phyloP scores from a whole-genome alignment of 2,797 vertebrate species.

The Rachycentron canadum region DNA sequence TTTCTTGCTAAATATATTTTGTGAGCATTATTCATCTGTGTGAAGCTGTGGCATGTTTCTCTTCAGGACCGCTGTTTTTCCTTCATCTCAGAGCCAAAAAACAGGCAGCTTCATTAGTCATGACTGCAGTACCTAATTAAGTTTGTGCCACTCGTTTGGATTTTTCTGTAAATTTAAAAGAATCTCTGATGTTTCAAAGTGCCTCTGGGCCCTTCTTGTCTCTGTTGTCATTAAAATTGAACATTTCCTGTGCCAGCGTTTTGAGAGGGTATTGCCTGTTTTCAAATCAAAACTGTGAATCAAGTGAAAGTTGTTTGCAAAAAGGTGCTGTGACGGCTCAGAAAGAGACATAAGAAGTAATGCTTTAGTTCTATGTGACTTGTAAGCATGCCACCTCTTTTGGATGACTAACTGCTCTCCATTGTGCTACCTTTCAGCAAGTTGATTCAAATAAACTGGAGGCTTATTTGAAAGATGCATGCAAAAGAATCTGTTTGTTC shows the following conservation, averaged over 20 bases:
- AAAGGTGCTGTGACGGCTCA: slow-evolving; percentile 64
- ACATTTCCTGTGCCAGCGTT: slow-evolving; percentile 68
- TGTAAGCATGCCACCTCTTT: slow-evolving; percentile 55
- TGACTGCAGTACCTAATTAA: slow-evolving; percentile 81
- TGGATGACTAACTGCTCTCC: slow-evolving; percentile 62
- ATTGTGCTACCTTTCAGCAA: slow-evolving; percentile 63
- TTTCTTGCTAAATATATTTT: slow-evolving; percentile 54
- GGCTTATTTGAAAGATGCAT: slow-evolving; percentile 71
- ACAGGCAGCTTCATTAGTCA: slow-evolving; percentile 78
- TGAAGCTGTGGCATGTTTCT: slow-evolving; percentile 67
- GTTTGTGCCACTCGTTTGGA: slow-evolving; percentile 77
- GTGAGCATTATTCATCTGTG: slow-evolving; percentile 58
- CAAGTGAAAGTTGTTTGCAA: slow-evolving; percentile 48
- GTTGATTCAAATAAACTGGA: slow-evolving; percentile 65
- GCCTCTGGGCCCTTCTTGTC: slow-evolving; percentile 71
- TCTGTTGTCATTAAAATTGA: slow-evolving; percentile 79
- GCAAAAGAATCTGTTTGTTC: slow-evolving; percentile 70
- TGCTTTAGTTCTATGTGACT: slow-evolving; percentile 52
- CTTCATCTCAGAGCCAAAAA: slow-evolving; percentile 74
- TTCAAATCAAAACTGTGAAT: slow-evolving; percentile 69
- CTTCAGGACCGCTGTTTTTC: slow-evolving; percentile 51
- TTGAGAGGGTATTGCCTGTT: slow-evolving; percentile 60
- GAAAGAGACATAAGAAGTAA: slow-evolving; percentile 71
- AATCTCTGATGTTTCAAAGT: slow-evolving; percentile 80
- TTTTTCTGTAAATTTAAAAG: slow-evolving; percentile 81